Percentiles rank a stretch among this genome's conserved stretches.
phyloP scores from a whole-genome alignment of 2,888 invertebrate genomes.

The Trichogramma dendrolimi region DNA sequence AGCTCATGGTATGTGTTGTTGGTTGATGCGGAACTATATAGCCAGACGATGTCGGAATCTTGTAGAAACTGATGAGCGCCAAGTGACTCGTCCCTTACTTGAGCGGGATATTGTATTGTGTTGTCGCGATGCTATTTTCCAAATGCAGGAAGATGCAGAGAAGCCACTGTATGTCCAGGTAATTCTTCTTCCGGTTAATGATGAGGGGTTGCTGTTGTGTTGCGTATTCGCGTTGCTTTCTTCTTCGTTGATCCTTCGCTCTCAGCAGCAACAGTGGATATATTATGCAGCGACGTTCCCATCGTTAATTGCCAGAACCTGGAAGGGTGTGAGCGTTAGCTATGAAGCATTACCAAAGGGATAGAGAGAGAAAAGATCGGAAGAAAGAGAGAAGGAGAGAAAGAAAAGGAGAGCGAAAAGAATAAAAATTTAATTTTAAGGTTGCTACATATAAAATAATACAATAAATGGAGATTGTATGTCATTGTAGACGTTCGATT shows the following conservation, averaged over 20 bases:
- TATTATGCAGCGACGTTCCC: constrained; percentile 19
- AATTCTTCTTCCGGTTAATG: neutral
- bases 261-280: constrained; percentile 21
- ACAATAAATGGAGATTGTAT: constrained; percentile 27
- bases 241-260: constrained; percentile 25
- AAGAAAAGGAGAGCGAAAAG: constrained; percentile 23
- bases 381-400: constrained; percentile 18
- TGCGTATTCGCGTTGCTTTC: constrained; percentile 3
- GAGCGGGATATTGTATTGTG: neutral
- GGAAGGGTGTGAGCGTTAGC: constrained; percentile 50
- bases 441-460: constrained; percentile 28
- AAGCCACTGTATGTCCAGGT: constrained; percentile 5
- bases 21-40: constrained; percentile 2
- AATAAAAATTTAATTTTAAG: constrained; percentile 28
- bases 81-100: constrained; percentile 3
- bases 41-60: constrained; percentile 7
- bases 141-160: neutral
- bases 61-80: constrained; percentile 1
- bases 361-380: constrained; percentile 16
- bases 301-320: constrained; percentile 36
- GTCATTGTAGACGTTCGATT: constrained; percentile 24
- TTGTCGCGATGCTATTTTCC: neutral
- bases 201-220: neutral
- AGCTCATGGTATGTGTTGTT: neutral
- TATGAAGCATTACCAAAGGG: constrained; percentile 42